Evolutionary conservation across 2,113 vertebrate species (phyloP).

Genomic region (Mystacornis crossleyi): DNA sequence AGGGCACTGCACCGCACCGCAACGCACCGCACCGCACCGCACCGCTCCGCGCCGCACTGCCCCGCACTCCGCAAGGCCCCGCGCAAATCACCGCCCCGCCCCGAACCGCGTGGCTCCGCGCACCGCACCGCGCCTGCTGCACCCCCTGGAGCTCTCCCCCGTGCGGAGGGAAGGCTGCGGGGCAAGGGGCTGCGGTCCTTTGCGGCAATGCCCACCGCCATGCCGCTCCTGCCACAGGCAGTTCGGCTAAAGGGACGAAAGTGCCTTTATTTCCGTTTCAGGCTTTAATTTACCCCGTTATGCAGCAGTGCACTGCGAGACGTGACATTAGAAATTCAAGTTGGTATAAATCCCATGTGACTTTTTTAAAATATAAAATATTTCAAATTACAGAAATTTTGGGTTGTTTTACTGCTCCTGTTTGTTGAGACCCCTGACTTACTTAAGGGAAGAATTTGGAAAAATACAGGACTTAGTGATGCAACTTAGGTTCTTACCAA

Average conservation of each 20-base stretch:
- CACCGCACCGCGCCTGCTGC: neutral
- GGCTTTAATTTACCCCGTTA: neutral
- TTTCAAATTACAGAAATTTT: neutral
- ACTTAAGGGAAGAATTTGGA: neutral
- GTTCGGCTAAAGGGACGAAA: neutral
- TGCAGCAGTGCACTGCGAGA: neutral
- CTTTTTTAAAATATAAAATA: neutral
- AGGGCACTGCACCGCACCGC: neutral
- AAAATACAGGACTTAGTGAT: neutral
- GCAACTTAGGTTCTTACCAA: neutral
- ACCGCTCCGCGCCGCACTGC: neutral
- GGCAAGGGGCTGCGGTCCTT: neutral
- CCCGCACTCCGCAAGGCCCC: rapidly evolving
- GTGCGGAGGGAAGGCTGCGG: neutral
- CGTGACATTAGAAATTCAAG: neutral
- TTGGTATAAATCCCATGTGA: neutral
- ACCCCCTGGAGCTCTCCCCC: rapidly evolving
- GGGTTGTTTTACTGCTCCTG: neutral
- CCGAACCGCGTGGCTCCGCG: neutral
- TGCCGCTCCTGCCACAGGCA: neutral
- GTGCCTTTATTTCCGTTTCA: too few relatives aligned
- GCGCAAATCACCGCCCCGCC: too few relatives aligned
- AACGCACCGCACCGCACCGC: rapidly evolving
- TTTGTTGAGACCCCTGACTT: neutral
- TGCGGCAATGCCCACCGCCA: too few relatives aligned